Base-by-base conservation (phyloP, 2,113 vertebrate species). In the Gila orcuttii region DNA sequence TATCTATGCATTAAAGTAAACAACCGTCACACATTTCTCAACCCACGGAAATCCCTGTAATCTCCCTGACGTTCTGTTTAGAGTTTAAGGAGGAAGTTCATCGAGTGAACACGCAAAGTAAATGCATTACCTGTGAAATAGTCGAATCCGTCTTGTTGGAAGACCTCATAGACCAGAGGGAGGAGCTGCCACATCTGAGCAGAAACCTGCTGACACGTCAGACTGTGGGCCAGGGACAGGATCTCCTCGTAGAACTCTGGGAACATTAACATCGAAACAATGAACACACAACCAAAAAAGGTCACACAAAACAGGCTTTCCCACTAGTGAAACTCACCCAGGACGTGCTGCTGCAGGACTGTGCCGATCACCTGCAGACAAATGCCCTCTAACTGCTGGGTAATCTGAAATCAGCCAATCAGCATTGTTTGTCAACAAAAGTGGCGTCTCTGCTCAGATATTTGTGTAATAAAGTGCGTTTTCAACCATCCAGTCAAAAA, bases 111-210 rank as follows among this genome's bases (percentile, higher is more conserved):
- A 17, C 11, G 11, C 31, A 47, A 60, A 52, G 11, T 64, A 17
- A 19, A 62, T 0, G 75, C 9, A 59, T 55, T 81, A 95, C 94
- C 95, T 93, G 95, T 95, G 87, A 96, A 96, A 92, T 99, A 99
- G 93, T 99, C 98, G 95, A 99, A 99, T 78, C 98, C 98, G 91
- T 99, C 98, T 90, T 99, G 97, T 92, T 99, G 97, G 94, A 99
- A 99, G 91, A 99, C 97, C 92, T 99, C 97, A 90, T 97, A 99
- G 73, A 99, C 96, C 79, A 99, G 95, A 55, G 97, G 97, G 87
- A 99, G 94, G 66, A 99, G 96, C 89, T 99, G 97, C 98, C 98
- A 99, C 98, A 99, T 99, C 90, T 99, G 98, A 87, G 96, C 95
- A 50, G 98, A 99, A 82, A 99, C 97, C 93, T 99, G 97, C 76